Evolutionary conservation across 2,113 vertebrate genomes (phyloP), one percentile per base, ranked within the genome.

Genomic region (Corythaeola cristata): DNA sequence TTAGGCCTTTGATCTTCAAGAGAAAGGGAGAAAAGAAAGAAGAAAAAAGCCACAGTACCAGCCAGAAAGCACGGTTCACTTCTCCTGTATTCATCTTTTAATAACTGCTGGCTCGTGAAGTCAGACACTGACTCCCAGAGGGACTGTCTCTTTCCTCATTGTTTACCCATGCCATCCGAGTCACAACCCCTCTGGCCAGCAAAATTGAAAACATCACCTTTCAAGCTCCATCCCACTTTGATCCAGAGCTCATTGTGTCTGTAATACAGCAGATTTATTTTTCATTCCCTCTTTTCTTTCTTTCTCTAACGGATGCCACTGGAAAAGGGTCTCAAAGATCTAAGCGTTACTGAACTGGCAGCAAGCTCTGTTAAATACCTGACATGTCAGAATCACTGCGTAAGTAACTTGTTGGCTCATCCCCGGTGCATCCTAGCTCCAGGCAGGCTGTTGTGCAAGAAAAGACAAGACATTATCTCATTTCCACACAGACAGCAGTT

Each of bases 211-310:
- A 85, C 96, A 96, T 93, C 81, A 95, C 95, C 95, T 96, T 95
- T 96, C 91, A 94, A 88, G 91, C 91, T 95, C 95, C 94, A 97
- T 96, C 81, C 77, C 86, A 62, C 89, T 95, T 89, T 95, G 95
- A 96, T 97, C 97, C 96, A 77, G 74, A 96, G 87, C 74, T 97
- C 95, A 95, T 96, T 96, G 97, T 96, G 94, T 55, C 90, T 73
- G 56, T 96, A 96, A 97, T 96, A 91, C 94, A 88, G 79, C 21
- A 94, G 96, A 90, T 96, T 96, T 96, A 93, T 85, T 92, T 94
- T 75, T 89, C 92, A 89, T 93, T 95, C 89, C 87, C 94, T 91
- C 91, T 95, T 94, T 93, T 88, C 86, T 95, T 93, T 92, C 71
- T 95, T 94, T 95, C 85, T 92, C 81, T 91, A 90, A 69, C 2